phyloP scores from a whole-genome alignment of 2,888 invertebrate species.

The Hirtodrosophila histrioides region DNA sequence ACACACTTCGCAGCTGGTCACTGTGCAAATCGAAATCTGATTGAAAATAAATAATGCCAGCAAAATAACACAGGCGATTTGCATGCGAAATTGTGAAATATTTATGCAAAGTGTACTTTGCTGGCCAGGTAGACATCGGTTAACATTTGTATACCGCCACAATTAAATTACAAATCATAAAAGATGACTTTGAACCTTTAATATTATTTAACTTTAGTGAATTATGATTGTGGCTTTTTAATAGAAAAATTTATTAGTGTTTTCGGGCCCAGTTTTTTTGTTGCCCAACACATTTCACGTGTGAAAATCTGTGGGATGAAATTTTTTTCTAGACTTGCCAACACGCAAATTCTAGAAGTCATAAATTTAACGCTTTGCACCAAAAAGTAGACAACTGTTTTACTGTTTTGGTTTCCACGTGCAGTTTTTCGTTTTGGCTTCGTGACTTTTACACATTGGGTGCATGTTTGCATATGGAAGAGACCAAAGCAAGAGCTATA shows the following conservation, averaged over 20 bases:
- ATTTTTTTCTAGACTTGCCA: constrained; percentile 54
- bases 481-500: constrained; percentile 14
- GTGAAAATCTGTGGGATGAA: constrained; percentile 47
- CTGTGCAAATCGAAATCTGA: background rate
- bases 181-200: constrained; percentile 37
- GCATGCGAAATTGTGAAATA: constrained; percentile 47
- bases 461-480: constrained; percentile 55
- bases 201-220: constrained; percentile 47
- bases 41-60: constrained; percentile 21
- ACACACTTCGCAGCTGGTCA: constrained; percentile 1
- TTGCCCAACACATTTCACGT: constrained; percentile 36
- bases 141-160: constrained; percentile 29
- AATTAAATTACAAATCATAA: constrained; percentile 56
- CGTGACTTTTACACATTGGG: constrained; percentile 53
- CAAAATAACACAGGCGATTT: constrained; percentile 59
- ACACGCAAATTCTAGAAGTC: constrained; percentile 69
- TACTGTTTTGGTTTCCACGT: constrained; percentile 70
- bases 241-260: constrained; percentile 64
- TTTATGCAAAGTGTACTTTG: constrained; percentile 34
- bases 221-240: constrained; percentile 64
- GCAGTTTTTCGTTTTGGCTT: constrained; percentile 59
- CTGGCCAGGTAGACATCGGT: constrained; percentile 12
- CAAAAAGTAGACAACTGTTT: constrained; percentile 74
- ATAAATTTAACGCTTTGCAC: constrained; percentile 71
- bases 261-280: constrained; percentile 23